phyloP scores from a whole-genome alignment of 1,140 invertebrate species.

The Bombyx mori region DNA sequence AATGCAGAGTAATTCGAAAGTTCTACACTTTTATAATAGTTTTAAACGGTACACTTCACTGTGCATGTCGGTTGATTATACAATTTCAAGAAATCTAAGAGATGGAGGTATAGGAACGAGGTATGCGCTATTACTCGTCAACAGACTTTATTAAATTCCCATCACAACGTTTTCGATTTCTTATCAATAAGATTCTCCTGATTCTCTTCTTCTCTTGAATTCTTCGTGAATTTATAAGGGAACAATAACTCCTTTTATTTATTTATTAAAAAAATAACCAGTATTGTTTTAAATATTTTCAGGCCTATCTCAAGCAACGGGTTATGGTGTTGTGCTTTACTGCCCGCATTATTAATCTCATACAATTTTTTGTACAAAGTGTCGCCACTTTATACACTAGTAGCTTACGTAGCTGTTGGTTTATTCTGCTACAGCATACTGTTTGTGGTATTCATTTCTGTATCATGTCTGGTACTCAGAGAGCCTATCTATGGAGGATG shows the following conservation, averaged over 20 bases:
- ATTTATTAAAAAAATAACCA: no score
- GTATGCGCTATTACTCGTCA: slow-evolving; percentile 10
- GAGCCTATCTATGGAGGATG: slow-evolving; percentile 37
- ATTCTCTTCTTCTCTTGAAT: no score
- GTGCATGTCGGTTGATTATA: slow-evolving; percentile 11
- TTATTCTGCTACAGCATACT: slow-evolving; percentile 35
- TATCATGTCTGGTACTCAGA: slow-evolving; percentile 36
- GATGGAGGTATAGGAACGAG: slow-evolving; percentile 29
- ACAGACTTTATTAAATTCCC: no score
- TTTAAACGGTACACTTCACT: not conserved
- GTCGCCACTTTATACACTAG: slow-evolving; percentile 33
- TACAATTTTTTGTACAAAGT: slow-evolving; percentile 35
- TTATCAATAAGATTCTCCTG: no score
- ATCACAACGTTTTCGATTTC: no score
- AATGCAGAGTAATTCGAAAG: no score
- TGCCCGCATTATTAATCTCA: slow-evolving; percentile 36
- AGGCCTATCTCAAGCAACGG: slow-evolving; percentile 46
- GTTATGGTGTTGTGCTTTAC: slow-evolving; percentile 42
- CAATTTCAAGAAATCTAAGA: slow-evolving; percentile 32
- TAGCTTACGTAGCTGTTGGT: slow-evolving; percentile 32
- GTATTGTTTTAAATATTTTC: slow-evolving; percentile 16
- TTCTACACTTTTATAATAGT: not conserved
- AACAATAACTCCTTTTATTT: no score
- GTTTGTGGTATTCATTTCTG: slow-evolving; percentile 39
- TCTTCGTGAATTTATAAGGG: no score